Evolutionary conservation across 2,113 vertebrate species (phyloP).

Genomic region (Lepisosteus oculatus): DNA sequence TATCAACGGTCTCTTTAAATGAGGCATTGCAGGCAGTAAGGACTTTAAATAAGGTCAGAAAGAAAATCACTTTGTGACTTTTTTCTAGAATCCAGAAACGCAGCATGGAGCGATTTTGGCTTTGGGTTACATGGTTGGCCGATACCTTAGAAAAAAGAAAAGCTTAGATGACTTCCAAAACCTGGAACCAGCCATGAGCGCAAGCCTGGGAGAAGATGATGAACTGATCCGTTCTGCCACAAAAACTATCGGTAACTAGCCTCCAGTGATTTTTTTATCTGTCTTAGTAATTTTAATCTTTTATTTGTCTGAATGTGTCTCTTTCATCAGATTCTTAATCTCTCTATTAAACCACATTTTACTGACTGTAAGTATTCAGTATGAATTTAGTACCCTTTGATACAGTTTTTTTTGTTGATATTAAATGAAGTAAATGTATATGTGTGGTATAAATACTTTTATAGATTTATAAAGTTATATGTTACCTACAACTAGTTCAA

Average conservation of each 20-base stretch:
- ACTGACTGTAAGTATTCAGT: no score
- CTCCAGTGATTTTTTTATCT: not conserved
- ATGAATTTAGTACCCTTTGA: no score
- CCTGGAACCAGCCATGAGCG: constrained; percentile 50
- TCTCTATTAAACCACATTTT: no score
- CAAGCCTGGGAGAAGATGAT: constrained; percentile 70
- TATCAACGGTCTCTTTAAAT: no score
- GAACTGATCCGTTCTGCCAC: constrained; percentile 79
- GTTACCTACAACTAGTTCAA: no score
- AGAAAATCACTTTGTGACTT: not conserved
- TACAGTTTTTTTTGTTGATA: no score
- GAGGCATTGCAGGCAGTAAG: no score
- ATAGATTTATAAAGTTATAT: no score
- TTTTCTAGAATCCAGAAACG: constrained; percentile 82
- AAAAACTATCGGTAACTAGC: constrained; percentile 79
- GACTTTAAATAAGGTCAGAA: no score
- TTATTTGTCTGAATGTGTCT: not conserved
- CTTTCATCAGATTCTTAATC: no score
- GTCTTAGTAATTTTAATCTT: not conserved
- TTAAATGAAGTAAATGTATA: no score
- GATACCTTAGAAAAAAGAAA: constrained; percentile 82
- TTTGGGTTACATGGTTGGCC: constrained; percentile 89
- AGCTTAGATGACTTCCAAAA: constrained; percentile 48
- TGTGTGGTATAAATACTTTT: no score
- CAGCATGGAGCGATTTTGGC: constrained; percentile 94